phyloP scores from a whole-genome alignment of 2,113 vertebrate genomes.

The Syrmaticus mikado region DNA sequence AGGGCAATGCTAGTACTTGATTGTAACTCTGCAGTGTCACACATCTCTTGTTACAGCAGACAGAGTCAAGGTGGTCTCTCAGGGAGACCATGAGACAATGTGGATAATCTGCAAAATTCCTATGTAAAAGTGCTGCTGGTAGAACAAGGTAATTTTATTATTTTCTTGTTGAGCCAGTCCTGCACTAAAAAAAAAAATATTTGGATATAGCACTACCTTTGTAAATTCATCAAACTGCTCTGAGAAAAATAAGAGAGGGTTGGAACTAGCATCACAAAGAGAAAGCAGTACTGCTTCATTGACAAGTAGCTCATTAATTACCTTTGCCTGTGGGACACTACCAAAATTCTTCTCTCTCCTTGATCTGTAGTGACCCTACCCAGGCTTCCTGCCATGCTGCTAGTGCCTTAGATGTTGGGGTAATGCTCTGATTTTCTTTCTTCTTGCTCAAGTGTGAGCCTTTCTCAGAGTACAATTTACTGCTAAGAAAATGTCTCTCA shows the following conservation, averaged over 20 bases:
- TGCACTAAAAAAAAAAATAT: neutral
- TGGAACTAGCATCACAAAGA: neutral
- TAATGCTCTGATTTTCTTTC: neutral
- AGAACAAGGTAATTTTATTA: neutral
- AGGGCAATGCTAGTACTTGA: neutral
- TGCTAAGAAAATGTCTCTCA: neutral
- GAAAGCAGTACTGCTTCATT: neutral
- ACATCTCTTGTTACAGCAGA: neutral
- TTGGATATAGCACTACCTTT: neutral
- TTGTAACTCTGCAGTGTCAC: neutral
- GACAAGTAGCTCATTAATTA: neutral
- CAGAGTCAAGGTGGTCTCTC: neutral
- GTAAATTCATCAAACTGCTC: neutral
- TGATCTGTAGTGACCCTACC: neutral
- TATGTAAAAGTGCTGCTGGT: neutral
- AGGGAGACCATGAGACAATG: neutral
- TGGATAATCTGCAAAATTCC: neutral
- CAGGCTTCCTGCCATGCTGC: neutral
- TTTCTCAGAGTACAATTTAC: neutral
- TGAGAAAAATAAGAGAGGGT: neutral
- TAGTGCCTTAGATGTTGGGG: fast-evolving
- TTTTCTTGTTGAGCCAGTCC: neutral
- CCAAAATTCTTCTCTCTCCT: neutral
- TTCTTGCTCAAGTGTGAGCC: fast-evolving
- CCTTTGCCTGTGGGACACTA: neutral